A percentile compares a stretch with the other conserved stretches of the same genome.
These are phyloP conservation scores for Eclectus roratus DNA, from an alignment of 2,113 vertebrate genomes.

Conservation along the genomic window DNA sequence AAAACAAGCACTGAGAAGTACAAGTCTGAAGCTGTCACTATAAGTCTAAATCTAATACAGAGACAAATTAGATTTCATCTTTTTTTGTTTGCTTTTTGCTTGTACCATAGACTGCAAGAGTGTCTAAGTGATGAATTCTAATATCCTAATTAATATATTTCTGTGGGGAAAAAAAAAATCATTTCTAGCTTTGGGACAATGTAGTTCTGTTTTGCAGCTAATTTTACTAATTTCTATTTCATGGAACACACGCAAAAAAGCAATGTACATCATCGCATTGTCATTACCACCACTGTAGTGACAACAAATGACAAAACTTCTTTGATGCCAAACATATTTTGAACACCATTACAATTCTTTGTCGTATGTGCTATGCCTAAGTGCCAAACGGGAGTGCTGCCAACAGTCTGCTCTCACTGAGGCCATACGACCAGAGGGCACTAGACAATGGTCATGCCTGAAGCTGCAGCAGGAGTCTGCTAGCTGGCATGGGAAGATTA, in stretches of 20 bases:
- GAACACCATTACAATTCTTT: background rate
- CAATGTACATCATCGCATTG: background rate
- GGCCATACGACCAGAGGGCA: background rate
- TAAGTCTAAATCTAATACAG: background rate
- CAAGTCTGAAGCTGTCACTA: background rate
- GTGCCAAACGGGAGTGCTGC: background rate
- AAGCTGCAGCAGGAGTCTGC: background rate
- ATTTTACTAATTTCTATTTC: background rate
- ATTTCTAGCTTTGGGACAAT: background rate
- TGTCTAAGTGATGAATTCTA: background rate
- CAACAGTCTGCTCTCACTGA: background rate
- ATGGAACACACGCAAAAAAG: background rate
- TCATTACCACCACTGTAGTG: background rate
- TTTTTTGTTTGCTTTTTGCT: background rate
- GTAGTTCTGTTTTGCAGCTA: background rate
- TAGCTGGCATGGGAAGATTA: background rate
- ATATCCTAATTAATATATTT: background rate
- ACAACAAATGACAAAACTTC: background rate
- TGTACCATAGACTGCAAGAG: background rate
- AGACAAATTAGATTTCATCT: background rate
- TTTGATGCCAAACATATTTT: background rate
- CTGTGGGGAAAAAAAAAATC: fast-evolving
- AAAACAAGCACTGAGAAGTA: background rate
- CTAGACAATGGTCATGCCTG: background rate
- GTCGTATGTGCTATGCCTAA: background rate